These are phyloP conservation scores for Acanthurus leucopareius DNA, from an alignment of 2,797 vertebrate genomes.

Conservation along the genomic window DNA sequence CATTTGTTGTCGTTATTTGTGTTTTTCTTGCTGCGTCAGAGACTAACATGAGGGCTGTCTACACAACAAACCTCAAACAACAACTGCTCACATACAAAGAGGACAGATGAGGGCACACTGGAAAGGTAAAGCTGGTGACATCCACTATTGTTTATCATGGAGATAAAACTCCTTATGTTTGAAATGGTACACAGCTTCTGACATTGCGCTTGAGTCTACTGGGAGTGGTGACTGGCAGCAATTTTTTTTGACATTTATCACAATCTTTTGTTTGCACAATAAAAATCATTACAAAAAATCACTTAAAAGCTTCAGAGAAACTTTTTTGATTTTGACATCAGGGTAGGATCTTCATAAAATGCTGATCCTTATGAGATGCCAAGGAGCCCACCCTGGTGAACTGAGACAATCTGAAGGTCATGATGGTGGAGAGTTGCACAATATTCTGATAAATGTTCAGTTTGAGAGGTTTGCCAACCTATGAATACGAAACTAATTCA, in stretches of 20 bases:
- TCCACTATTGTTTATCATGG: not conserved
- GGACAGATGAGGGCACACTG: conserved; percentile 24
- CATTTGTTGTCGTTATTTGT: conserved; percentile 56
- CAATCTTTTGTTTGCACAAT: not conserved
- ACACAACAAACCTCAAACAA: conserved; percentile 43
- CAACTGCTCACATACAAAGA: conserved; percentile 22
- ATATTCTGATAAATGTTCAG: not conserved
- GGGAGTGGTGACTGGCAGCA: not conserved
- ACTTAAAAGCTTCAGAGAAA: conserved; percentile 5
- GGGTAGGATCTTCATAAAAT: not conserved
- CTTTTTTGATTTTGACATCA: not conserved
- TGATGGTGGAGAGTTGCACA: not conserved
- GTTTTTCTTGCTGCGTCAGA: conserved; percentile 23
- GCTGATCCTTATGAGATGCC: not conserved
- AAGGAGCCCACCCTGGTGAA: conserved; percentile 3
- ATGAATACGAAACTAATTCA: conserved; percentile 28
- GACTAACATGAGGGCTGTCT: conserved; percentile 35
- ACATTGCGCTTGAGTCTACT: not conserved
- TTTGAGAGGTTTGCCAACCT: conserved; percentile 18
- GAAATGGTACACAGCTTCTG: not conserved
- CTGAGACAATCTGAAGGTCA: conserved; percentile 1
- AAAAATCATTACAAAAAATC: not conserved
- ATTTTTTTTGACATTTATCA: not conserved
- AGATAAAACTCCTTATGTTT: not conserved
- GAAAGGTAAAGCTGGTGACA: not conserved